Conservation (phyloP, 2,113 vertebrate species). For the Candoia aspera region DNA sequence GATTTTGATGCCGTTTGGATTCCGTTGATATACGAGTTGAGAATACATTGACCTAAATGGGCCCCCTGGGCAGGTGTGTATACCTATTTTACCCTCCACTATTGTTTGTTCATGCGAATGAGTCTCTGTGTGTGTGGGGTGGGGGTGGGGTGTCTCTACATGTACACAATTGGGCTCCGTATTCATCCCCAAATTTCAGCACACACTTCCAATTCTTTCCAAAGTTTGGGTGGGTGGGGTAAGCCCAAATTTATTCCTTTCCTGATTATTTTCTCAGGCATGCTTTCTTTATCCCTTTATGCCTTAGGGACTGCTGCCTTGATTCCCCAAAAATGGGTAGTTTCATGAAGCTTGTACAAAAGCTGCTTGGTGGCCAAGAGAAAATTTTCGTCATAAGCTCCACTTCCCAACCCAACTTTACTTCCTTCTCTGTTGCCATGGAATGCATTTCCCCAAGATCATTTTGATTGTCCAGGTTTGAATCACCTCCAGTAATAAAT, state of each 20-base stretch:
- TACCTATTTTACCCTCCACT: background rate
- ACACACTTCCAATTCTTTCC: conserved; percentile 30
- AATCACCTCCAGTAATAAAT: background rate
- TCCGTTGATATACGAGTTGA: background rate
- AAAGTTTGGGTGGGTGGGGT: background rate
- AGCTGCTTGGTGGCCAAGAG: conserved; percentile 41
- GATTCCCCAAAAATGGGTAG: conserved; percentile 35
- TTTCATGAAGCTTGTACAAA: conserved; percentile 57
- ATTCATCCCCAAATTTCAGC: conserved; percentile 31
- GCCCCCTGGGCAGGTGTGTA: background rate
- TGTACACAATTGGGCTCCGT: background rate
- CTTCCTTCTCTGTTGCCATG: background rate
- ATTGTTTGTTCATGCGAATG: background rate
- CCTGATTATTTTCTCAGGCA: background rate
- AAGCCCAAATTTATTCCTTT: background rate
- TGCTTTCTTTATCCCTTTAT: conserved; percentile 35
- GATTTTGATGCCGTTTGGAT: background rate
- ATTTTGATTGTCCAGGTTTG: background rate
- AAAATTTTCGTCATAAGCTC: conserved; percentile 53
- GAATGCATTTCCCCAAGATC: background rate
- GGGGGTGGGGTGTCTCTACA: too few species aligned
- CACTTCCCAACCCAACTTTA: background rate
- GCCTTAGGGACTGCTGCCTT: conserved; percentile 48
- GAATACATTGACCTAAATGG: background rate
- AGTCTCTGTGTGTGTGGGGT: background rate